Base-by-base conservation (phyloP, 2,113 vertebrate genomes). In the Eudyptes chrysolophus region DNA sequence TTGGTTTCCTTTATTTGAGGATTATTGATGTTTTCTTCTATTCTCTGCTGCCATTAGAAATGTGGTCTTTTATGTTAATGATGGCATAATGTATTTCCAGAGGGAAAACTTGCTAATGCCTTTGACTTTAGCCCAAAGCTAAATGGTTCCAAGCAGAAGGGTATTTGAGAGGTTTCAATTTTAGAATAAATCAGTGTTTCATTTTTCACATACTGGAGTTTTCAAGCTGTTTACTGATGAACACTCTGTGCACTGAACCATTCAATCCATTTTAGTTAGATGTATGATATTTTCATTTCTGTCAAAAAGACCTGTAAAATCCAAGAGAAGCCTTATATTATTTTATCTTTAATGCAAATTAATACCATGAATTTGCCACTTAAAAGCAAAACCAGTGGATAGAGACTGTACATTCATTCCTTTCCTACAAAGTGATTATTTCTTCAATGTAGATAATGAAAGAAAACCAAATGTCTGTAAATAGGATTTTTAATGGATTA, bases 141-240 rank as follows among this genome's bases (percentile, higher is more conserved):
- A 83, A 93, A 80, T 86, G 93, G 75, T 96, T 90, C 93, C 36
- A 92, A 93, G 69, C 27, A 95, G 70, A 97, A 95, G 75, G 83
- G 57, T 68, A 66, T 97, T 94, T 97, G 84, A 95, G 61, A 96
- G 13, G 62, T 96, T 98, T 97, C 96, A 62, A 88, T 96, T 98
- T 98, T 97, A 95, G 84, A 95, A 75, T 91, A 97, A 96, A 97
- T 96, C 92, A 55, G 66, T 91, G 66, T 94, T 97, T 93, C 95
- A 96, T 96, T 98, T 98, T 93, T 97, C 94, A 97, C 85, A 90
- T 88, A 66, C 83, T 97, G 80, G 75, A 97, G 89, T 97, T 97
- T 95, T 97, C 89, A 96, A 85, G 96, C 66, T 96, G 94, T 96
- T 97, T 96, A 97, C 89, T 70, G 36, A 95, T 93, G 92, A 95